Base-by-base conservation (phyloP, 2,888 invertebrate species). In the Polydrusus cervinus region DNA sequence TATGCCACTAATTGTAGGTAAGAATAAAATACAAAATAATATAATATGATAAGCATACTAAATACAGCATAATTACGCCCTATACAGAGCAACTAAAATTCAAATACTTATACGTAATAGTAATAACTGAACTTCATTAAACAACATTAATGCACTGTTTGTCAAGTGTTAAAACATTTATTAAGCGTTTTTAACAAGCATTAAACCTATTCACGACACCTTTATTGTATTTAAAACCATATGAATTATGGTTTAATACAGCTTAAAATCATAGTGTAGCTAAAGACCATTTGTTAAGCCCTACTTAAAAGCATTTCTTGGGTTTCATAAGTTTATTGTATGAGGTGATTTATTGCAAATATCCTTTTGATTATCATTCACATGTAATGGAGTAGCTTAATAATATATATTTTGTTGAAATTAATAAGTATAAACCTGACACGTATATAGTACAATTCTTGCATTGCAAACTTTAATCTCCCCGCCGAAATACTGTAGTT, bases 161-260 rank as follows among this genome's bases (percentile, higher is more conserved):
- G 53, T 53, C 25, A 25, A 51, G 25, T 13, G 25, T 20, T 30
- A n/a, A 53, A 53, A 53, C 25, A 53, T 53, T 25, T 25, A 53
- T n/a, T 13, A 53, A 13, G 25, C 53, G 1, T 53, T 3, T 68
- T 74, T 38, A 60, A 45, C 38, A 64, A 40, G 64, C 38, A 61
- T 55, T 72, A 72, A 60, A 47, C 67, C 67, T 18, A 61, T 72
- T 67, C 64, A 53, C 49, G 53, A 73, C 62, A 53, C 51, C 25
- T 71, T 61, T 69, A 75, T 67, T 71, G 68, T 70, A 30, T 49
- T 66, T 66, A 71, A 66, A 49, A 64, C 57, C 53, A 71, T 71
- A 75, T 75, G 75, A 75, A 71, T 75, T 61, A 70, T 69, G 34
- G 70, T 71, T 74, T 74, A 70, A 74, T 65, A 57, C 65, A 55